Percentiles rank a stretch among this genome's conserved stretches.
Evolutionary conservation across 2,888 invertebrate genomes (phyloP).

Genomic region (Phaonia tiefii): DNA sequence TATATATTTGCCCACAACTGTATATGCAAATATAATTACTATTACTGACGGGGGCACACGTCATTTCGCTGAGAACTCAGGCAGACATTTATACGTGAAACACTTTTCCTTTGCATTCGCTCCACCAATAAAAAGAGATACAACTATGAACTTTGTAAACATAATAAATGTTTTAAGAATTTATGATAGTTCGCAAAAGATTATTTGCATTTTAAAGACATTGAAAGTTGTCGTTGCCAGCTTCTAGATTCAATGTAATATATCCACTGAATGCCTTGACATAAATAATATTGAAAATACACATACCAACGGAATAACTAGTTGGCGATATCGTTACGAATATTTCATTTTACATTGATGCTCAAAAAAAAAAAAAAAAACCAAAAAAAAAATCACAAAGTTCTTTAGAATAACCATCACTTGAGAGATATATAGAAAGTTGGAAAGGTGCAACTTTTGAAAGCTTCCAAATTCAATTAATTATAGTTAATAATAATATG

Average conservation of each 20-base stretch:
- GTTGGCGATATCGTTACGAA: too few species aligned
- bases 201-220: slow-evolving; percentile 49
- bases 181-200: slow-evolving; percentile 50
- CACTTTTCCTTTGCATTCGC: slow-evolving; percentile 3
- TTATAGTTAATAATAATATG: too few species aligned
- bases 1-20: background rate
- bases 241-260: too few species aligned
- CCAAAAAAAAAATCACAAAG: too few species aligned
- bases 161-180: slow-evolving; percentile 47
- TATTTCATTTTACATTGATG: too few species aligned
- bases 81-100: slow-evolving; percentile 2
- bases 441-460: too few species aligned
- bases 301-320: too few species aligned
- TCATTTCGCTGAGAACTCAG: slow-evolving; percentile 1
- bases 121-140: background rate
- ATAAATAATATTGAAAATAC: slow-evolving; percentile 51
- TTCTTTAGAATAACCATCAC: too few species aligned
- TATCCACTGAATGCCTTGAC: slow-evolving; percentile 52
- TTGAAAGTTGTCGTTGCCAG: slow-evolving; percentile 57
- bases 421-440: too few species aligned
- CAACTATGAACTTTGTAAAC: slow-evolving; percentile 21
- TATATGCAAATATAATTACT: background rate
- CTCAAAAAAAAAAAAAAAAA: too few species aligned
- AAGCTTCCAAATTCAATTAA: too few species aligned
- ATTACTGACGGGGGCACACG: slow-evolving; percentile 23